Evolutionary conservation across 1,140 invertebrate genomes (phyloP).

Genomic region (Hyphantria cunea): DNA sequence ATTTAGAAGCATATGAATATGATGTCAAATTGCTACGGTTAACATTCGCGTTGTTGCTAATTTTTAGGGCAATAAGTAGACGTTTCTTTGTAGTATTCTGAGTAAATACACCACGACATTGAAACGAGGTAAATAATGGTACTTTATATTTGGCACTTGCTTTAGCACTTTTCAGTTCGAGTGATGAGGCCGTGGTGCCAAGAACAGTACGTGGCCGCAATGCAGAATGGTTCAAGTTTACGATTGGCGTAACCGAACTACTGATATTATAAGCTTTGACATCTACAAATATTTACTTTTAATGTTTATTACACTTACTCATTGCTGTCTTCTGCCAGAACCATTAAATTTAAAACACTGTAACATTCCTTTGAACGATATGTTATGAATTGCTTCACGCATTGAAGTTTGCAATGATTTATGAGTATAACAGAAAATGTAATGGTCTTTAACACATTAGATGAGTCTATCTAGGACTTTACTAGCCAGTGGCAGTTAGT

Average conservation of each 20-base stretch:
- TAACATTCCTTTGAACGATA: neutral
- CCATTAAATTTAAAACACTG: slow-evolving; percentile 4
- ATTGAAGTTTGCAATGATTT: slow-evolving; percentile 10
- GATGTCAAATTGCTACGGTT: too few species aligned
- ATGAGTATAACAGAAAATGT: neutral
- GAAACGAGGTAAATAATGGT: neutral
- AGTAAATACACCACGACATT: too few species aligned
- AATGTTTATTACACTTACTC: neutral
- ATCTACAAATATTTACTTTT: neutral
- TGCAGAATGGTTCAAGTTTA: slow-evolving; percentile 10
- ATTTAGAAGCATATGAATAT: too few species aligned
- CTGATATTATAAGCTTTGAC: slow-evolving; percentile 1
- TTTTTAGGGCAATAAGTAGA: too few species aligned
- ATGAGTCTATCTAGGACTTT: too few species aligned
- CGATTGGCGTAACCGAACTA: slow-evolving; percentile 3
- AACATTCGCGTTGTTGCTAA: too few species aligned
- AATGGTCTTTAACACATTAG: too few species aligned
- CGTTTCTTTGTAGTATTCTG: too few species aligned
- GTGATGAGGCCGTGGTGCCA: slow-evolving; percentile 2
- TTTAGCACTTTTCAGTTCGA: neutral
- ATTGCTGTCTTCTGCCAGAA: slow-evolving; percentile 6
- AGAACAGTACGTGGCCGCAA: slow-evolving; percentile 7
- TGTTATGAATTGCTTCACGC: neutral
- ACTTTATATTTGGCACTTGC: neutral
- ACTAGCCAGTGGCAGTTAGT: too few species aligned